Conservation (phyloP, 1,140 invertebrate species). For the Steinernema feltiae region DNA sequence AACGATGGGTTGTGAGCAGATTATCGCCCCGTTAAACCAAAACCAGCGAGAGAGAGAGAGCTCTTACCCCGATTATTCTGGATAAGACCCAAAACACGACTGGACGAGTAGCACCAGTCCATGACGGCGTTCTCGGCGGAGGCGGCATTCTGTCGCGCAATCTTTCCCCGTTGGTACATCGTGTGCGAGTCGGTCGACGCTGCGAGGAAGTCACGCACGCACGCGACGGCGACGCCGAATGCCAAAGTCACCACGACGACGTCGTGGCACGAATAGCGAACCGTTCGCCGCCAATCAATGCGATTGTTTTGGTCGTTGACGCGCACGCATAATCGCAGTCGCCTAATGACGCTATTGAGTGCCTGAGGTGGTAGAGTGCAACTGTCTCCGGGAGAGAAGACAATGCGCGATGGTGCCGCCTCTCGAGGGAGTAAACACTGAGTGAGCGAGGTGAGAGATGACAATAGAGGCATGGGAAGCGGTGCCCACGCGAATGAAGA, state of each 20-base stretch:
- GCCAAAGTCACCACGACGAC: neutral
- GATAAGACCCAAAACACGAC: neutral
- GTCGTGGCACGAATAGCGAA: neutral
- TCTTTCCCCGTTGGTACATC: neutral
- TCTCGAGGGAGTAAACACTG: too few species aligned
- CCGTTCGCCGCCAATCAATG: neutral
- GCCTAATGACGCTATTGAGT: neutral
- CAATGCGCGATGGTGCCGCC: too few species aligned
- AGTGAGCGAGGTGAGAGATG: neutral
- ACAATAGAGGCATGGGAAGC: neutral
- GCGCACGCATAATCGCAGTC: neutral
- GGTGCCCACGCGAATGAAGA: neutral
- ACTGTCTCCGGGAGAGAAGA: too few species aligned
- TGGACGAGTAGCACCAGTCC: constrained; percentile 9
- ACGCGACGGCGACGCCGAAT: too few species aligned
- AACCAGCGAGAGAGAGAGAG: too few species aligned
- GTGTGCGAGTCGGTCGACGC: neutral
- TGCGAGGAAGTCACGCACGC: neutral
- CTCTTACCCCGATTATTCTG: neutral
- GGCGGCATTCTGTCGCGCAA: neutral
- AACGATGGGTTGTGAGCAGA: too few species aligned
- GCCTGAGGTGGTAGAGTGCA: neutral
- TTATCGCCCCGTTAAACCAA: neutral
- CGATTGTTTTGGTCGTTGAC: constrained; percentile 2
- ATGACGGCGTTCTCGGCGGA: constrained; percentile 7